These are phyloP conservation scores for Epinotia demarniana DNA, from an alignment of 2,888 invertebrate species.

Conservation along the genomic window DNA sequence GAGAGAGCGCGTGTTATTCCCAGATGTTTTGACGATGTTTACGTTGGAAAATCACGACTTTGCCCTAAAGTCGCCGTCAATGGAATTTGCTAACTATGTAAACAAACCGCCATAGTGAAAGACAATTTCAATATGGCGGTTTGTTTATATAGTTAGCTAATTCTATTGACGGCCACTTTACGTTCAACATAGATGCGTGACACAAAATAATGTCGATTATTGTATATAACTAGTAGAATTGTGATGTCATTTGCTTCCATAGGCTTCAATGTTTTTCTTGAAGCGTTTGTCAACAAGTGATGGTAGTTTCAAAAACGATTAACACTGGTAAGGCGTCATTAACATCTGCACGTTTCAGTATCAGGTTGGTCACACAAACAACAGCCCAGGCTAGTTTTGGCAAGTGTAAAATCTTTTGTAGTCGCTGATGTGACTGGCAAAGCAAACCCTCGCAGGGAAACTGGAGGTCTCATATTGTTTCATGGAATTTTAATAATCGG, in stretches of 20 bases:
- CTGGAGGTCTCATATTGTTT: too few species aligned
- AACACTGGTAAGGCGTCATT: not conserved
- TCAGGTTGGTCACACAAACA: not conserved
- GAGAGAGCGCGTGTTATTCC: not conserved
- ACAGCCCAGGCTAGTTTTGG: too few species aligned
- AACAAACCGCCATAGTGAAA: too few species aligned
- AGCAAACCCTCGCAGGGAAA: too few species aligned
- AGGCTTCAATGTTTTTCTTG: conserved; percentile 11
- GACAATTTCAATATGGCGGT: too few species aligned
- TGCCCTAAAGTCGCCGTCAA: too few species aligned
- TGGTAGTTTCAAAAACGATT: not conserved
- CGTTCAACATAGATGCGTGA: conserved; percentile 44
- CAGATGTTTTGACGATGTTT: conserved; percentile 16
- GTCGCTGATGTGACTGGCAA: too few species aligned
- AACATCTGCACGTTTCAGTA: not conserved
- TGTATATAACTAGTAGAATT: conserved; percentile 49
- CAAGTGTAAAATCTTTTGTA: not conserved
- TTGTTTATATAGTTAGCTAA: too few species aligned
- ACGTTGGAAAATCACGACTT: conserved; percentile 28
- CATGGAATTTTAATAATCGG: too few species aligned
- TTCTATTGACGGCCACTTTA: too few species aligned
- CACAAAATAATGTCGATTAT: conserved; percentile 48
- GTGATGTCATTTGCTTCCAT: conserved; percentile 41
- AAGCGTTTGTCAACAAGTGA: conserved; percentile 21
- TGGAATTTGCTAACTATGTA: too few species aligned